Percentiles rank a stretch among this genome's conserved stretches.
Evolutionary conservation across 2,113 vertebrate species (phyloP).

Genomic region (Cettia cetti): DNA sequence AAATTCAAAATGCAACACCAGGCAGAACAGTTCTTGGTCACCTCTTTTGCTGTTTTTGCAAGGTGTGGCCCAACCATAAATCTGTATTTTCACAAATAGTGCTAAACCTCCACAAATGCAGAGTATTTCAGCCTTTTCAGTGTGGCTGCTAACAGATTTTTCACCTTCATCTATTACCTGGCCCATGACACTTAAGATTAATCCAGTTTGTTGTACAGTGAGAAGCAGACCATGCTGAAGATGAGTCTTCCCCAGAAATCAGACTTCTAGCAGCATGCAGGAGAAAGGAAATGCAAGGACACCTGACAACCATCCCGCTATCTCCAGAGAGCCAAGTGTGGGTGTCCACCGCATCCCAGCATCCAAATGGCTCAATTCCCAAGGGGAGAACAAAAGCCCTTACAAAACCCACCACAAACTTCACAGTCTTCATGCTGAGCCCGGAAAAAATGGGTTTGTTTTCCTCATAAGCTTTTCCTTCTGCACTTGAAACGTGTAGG

Average conservation of each 20-base stretch:
- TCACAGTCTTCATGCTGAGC: not conserved
- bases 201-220: not conserved
- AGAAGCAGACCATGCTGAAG: not conserved
- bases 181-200: not conserved
- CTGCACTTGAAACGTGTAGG: not conserved
- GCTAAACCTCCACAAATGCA: not conserved
- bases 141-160: not conserved
- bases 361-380: not conserved
- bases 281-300: not conserved
- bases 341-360: not conserved
- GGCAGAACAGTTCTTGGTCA: not conserved
- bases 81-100: not conserved
- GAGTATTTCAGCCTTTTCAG: not conserved
- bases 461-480: not conserved
- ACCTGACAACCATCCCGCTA: not conserved
- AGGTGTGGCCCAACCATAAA: not conserved
- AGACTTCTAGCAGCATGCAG: not conserved
- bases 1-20: not conserved
- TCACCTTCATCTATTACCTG: not conserved
- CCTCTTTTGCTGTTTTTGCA: not conserved
- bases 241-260: not conserved
- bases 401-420: not conserved
- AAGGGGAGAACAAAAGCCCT: not conserved
- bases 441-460: not conserved
- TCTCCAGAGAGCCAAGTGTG: fast-evolving